phyloP scores from a whole-genome alignment of 2,888 invertebrate species.

The Acanthosepion lycidas region DNA sequence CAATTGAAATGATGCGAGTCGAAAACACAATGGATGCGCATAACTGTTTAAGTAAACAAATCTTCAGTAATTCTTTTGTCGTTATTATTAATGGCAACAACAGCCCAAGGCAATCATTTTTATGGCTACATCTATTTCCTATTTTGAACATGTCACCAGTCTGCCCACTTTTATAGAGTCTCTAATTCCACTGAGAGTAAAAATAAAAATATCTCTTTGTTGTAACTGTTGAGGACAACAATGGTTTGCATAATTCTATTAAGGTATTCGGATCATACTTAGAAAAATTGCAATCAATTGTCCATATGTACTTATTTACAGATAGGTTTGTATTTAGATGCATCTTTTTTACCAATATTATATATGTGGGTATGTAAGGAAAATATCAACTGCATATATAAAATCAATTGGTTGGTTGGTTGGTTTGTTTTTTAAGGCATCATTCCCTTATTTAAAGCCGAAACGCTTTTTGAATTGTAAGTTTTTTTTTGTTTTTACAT shows the following conservation, averaged over 20 bases:
- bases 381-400: too few relatives aligned
- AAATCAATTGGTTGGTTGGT: too few relatives aligned
- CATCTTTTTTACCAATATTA: too few relatives aligned
- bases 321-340: neutral
- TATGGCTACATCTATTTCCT: neutral
- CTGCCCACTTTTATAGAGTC: neutral
- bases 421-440: too few relatives aligned
- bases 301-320: neutral
- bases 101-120: neutral
- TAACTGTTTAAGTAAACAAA: slow-evolving; percentile 18
- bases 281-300: neutral
- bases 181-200: neutral
- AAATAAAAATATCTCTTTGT: neutral
- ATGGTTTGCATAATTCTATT: neutral
- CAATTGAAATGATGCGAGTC: neutral
- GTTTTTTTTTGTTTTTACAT: too few relatives aligned
- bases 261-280: neutral
- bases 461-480: too few relatives aligned
- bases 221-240: neutral
- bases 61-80: neutral
- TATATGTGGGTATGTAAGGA: too few relatives aligned
- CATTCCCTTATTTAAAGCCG: too few relatives aligned
- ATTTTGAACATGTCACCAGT: neutral
- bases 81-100: neutral
- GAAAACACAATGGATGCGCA: neutral